Percentiles rank a stretch among this genome's conserved stretches.
Evolutionary conservation across 2,113 vertebrate species (phyloP).

Genomic region (Plecturocebus donacophilus): DNA sequence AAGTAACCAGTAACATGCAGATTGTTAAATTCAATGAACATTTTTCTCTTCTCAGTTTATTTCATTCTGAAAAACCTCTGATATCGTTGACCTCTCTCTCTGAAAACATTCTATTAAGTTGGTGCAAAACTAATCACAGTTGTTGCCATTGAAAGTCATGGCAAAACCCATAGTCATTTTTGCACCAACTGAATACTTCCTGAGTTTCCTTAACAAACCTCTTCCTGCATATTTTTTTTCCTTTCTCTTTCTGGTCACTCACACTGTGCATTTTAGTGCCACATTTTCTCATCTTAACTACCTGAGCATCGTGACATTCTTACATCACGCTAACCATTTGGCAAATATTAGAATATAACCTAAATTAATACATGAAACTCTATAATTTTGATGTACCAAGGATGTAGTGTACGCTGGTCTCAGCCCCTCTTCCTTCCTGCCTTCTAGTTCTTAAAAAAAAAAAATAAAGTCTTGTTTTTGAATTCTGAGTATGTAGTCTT

Average conservation of each 20-base stretch:
- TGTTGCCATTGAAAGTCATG: no score
- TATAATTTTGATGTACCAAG: background rate
- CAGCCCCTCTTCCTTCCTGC: background rate
- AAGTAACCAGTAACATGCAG: background rate
- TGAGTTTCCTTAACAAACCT: background rate
- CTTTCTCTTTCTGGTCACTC: background rate
- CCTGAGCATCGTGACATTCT: background rate
- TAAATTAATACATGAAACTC: background rate
- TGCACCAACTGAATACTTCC: background rate
- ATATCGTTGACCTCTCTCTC: background rate
- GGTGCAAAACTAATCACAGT: no score
- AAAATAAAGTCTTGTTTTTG: background rate
- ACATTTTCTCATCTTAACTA: background rate
- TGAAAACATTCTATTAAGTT: background rate
- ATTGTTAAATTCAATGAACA: background rate
- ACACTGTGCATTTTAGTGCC: background rate
- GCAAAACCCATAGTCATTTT: no score
- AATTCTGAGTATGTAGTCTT: background rate
- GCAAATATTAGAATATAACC: background rate
- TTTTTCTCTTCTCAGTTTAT: constrained; percentile 29
- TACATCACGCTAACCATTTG: background rate
- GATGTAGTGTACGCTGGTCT: background rate
- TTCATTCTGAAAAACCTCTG: background rate
- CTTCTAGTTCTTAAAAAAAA: background rate
- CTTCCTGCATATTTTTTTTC: background rate